phyloP scores from a whole-genome alignment of 92 coral and sea anemone genomes.

The Anthopleura xanthogrammica region DNA sequence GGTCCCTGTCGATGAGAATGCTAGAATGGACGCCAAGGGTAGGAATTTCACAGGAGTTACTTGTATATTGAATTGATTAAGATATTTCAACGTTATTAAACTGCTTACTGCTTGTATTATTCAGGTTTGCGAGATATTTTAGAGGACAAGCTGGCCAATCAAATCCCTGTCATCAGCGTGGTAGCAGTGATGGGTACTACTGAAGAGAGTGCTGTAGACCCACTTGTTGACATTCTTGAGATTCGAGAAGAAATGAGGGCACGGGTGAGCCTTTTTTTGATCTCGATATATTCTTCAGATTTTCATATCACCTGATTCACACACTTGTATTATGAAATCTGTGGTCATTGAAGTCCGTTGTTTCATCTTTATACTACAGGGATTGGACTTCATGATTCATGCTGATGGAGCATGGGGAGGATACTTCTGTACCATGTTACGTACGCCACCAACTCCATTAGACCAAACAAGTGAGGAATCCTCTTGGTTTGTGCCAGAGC shows the following conservation, averaged over 20 bases:
- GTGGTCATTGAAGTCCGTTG: not conserved
- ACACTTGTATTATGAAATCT: not conserved
- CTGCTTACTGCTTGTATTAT: conserved; percentile 32
- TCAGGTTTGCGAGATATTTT: conserved; percentile 45
- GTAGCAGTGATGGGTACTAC: conserved; percentile 87
- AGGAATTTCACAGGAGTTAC: too few relatives aligned
- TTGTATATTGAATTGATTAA: conserved; percentile 33
- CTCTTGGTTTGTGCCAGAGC: conserved; percentile 72
- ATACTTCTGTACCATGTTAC: conserved; percentile 85
- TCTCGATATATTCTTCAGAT: not conserved
- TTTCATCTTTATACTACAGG: not conserved
- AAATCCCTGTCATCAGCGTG: conserved; percentile 72
- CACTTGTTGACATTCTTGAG: conserved; percentile 64
- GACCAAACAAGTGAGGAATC: conserved; percentile 4
- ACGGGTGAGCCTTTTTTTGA: conserved; percentile 41
- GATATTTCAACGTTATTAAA: too few relatives aligned
- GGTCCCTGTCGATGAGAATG: conserved; percentile 55
- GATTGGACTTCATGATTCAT: conserved; percentile 40
- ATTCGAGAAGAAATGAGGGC: conserved; percentile 56
- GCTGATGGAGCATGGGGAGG: conserved; percentile 98
- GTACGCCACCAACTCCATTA: conserved; percentile 48
- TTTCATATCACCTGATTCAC: too few relatives aligned
- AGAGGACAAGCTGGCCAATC: conserved; percentile 45
- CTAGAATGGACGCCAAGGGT: conserved; percentile 71
- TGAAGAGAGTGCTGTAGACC: conserved; percentile 91